Base-by-base conservation (phyloP, 2,797 vertebrate species). In the Steatocranus sp. region DNA sequence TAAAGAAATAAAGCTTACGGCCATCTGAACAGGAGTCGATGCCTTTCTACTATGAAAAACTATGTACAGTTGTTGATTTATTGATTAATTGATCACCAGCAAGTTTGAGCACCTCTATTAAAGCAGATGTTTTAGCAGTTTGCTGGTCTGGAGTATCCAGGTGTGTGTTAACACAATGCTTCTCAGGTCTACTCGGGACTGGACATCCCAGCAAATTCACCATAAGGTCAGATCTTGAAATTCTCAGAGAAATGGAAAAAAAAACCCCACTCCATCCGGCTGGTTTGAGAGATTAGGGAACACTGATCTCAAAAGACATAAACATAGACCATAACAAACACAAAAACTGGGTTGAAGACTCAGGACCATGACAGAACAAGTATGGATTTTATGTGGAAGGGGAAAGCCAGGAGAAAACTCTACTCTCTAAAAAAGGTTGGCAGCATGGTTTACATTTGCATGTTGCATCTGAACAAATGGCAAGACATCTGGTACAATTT, bases 241-340 rank as follows among this genome's bases (percentile, higher is more conserved):
- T 32, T 58, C 54, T n/a, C 27, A 0, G 17, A 58, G 27, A 58
- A 58, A 58, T 34, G 17, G 0, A 6, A 1, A 4, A 32, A 56
- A 30, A 17, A 10, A 0, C 0, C 20, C 8, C 27, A 58, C 17
- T 61, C 6, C 56, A 61, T 58, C 54, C 1, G 0, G 18, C 10
- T 3, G 6, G 56, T 34, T 56, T 56, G 54, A 56, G 8, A 61
- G 56, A n/a, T 34, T 34, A 61, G 17, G 30, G 30, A 58, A 58
- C 15, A 58, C 8, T 58, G 54, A 34, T 34, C 30, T 61, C 56
- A 61, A 34, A 34, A 61, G 10, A 34, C 17, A 61, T 34, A n/a
- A 34, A 61, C 30, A 61, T 61, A 61, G 30, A 34, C 0, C 56
- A 61, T 1, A 61, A 61, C 17, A 61, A 61, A 61, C 10, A 61